Percentiles rank a stretch among this genome's conserved stretches.
Conservation (phyloP, 2,888 invertebrate genomes). For the Trachelus troglodyta region DNA sequence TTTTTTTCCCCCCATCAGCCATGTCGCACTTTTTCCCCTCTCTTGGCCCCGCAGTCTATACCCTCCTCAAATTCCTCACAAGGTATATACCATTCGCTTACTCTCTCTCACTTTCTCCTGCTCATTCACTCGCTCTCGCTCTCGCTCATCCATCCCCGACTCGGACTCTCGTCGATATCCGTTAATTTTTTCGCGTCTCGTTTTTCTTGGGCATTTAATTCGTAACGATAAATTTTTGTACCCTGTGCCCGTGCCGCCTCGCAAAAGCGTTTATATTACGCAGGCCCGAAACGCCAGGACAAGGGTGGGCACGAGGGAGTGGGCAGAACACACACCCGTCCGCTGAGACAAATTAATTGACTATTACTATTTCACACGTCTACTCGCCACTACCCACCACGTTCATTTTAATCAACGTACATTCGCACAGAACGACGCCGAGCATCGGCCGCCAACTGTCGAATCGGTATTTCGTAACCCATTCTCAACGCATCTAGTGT, state of each 20-base stretch:
- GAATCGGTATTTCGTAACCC: slow-evolving; percentile 13
- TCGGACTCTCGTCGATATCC: slow-evolving; percentile 12
- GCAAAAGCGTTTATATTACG: slow-evolving; percentile 26
- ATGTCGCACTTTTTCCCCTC: background rate
- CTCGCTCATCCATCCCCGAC: background rate
- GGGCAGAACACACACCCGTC: slow-evolving; percentile 22
- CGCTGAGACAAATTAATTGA: slow-evolving; percentile 33
- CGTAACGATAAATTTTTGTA: slow-evolving; percentile 7
- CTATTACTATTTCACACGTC: slow-evolving; percentile 29
- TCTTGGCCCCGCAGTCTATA: slow-evolving; percentile 2
- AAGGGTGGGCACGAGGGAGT: slow-evolving; percentile 18
- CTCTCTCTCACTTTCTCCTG: background rate
- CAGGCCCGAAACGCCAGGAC: slow-evolving; percentile 14
- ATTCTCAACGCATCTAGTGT: slow-evolving; percentile 1
- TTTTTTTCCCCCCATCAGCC: slow-evolving; percentile 7
- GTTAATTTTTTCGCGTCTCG: slow-evolving; percentile 16
- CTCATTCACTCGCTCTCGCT: background rate
- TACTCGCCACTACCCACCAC: slow-evolving; percentile 8
- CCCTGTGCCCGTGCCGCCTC: slow-evolving; percentile 15
- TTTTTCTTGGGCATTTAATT: slow-evolving; percentile 9
- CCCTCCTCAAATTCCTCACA: slow-evolving; percentile 12
- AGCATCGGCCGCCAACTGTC: slow-evolving; percentile 8
- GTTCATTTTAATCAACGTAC: slow-evolving; percentile 22
- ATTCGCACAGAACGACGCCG: slow-evolving; percentile 16
- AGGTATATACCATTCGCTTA: background rate